Base-by-base conservation (phyloP, 2,888 invertebrate species). In the Brachypterus glaber region DNA sequence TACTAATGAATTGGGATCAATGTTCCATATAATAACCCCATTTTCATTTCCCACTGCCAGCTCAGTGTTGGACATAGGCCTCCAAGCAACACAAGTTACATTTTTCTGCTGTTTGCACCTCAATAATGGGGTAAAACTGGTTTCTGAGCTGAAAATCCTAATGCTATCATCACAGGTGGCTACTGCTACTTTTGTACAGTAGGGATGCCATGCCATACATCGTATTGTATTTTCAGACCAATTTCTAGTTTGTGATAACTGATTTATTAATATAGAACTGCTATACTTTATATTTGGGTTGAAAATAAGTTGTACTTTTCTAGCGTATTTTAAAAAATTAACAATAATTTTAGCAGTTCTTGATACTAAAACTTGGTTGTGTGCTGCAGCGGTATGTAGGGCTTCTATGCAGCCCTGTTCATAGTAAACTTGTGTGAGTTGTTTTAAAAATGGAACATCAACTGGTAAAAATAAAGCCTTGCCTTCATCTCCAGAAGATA, bases 11-110 rank as follows among this genome's bases (percentile, higher is more conserved):
- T 77, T 80, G 3, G 81, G 82, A 56, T 91, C 92, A 29, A 92
- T 74, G 9, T 79, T 82, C 95, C 95, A 95, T 25, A 93, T 71
- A 44, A 90, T 76, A 9, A 93, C 75, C 2, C 91, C 89, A 40
- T 72, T 75, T 55, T 86, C 83, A 68, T 92, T 91, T 1, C 84
- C 92, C 1, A 92, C 85, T 3, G 92, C 92, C 43, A 95, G 67
- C 57, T 90, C 85, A 1, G 83, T 82, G 8, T 82, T 76, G 12
- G 82, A 81, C 53, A 75, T 72, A 0, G 90, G 89, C 43, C 90
- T 80, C 93, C 93, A 95, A 26, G 83, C 79, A 50, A 93, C 59
- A 24, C 82, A 81, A 0, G 86, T 81, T 12, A 95, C 79, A 53
- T 81, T 78, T 41, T 78, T 82, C 66, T 90, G 89, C 40, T 69